Base-by-base conservation (phyloP, 2,888 invertebrate species). In the Cantharis flavilabris region DNA sequence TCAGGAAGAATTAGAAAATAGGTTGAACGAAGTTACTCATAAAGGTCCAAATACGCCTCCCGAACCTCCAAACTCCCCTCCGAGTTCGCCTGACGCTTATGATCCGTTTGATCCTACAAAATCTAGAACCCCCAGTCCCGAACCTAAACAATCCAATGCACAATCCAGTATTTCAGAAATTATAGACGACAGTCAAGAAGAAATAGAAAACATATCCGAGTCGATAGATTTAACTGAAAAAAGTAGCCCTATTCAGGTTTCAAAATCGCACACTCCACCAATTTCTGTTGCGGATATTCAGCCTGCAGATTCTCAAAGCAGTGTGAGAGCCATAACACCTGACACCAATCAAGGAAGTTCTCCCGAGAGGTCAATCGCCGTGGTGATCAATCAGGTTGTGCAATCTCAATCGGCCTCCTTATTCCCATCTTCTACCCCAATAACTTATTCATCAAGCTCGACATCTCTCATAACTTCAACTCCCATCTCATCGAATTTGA, bases 61-160 rank as follows among this genome's bases (percentile, higher is more conserved):
- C 0, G 92, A 92, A 81, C 92, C 92, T 0, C 93, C 93, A 71
- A 91, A 91, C 76, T 92, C 93, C 9, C 92, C 92, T 0, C 93
- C 92, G 0, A 92, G 92, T 79, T 93, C 95, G 13, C 95, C 95
- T 0, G 95, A 96, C 87, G 96, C 93, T 3, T 97, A 97, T 88
- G 96, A 97, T 92, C 97, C 97, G 1, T 97, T 96, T 88, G 96
- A 97, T 88, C 97, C 97, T 0, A 96, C 97, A 9, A 95, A 95
- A 87, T 96, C 96, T 0, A 89, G 94, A 18, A 93, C 94, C 13
- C 92, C 91, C 0, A 92, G 93, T 0, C 92, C 92, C 0, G 89
- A 90, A 82, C 86, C 88, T 80, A 81, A 84, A 64, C 79, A 82
- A 71, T 78, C 76, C 7, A 78, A 74, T 70, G 70, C 49, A 13